These are phyloP conservation scores for Alcis repandata DNA, from an alignment of 2,888 invertebrate species.

Conservation along the genomic window DNA sequence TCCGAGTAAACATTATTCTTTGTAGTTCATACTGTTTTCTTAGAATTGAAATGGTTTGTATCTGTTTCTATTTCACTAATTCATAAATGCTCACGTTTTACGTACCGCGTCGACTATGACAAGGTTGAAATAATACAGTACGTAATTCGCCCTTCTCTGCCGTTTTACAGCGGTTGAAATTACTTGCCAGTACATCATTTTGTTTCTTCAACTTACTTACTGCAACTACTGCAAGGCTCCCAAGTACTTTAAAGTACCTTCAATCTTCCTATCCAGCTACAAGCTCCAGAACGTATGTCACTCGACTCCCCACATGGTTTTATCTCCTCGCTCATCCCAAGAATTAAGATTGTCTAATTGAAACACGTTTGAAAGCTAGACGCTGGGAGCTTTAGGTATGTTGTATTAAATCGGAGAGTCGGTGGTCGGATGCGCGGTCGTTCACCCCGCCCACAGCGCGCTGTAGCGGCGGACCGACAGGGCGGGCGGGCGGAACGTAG, in stretches of 20 bases:
- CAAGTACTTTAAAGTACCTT: neutral
- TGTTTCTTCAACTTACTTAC: neutral
- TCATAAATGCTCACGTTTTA: neutral
- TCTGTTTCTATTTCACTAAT: neutral
- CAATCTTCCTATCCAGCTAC: neutral
- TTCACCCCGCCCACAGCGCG: slow-evolving; percentile 59
- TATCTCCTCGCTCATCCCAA: slow-evolving; percentile 33
- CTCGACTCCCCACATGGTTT: slow-evolving; percentile 1
- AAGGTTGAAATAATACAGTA: neutral
- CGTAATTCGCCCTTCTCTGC: slow-evolving; percentile 9
- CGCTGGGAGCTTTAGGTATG: slow-evolving; percentile 53
- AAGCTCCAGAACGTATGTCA: slow-evolving; percentile 5
- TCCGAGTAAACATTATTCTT: too few relatives aligned
- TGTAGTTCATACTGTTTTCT: too few relatives aligned
- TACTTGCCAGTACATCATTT: neutral
- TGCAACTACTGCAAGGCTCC: neutral
- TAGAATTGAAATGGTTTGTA: neutral
- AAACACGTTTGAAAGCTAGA: slow-evolving; percentile 41
- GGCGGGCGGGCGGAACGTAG: slow-evolving; percentile 60
- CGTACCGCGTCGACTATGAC: neutral
- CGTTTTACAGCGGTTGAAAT: neutral
- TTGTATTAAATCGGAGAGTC: slow-evolving; percentile 59
- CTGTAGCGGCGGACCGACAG: slow-evolving; percentile 54
- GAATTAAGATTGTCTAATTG: slow-evolving; percentile 43
- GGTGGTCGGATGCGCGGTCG: slow-evolving; percentile 61